These are phyloP conservation scores for Chrysina gloriosa DNA, from an alignment of 2,888 invertebrate species.

Conservation along the genomic window DNA sequence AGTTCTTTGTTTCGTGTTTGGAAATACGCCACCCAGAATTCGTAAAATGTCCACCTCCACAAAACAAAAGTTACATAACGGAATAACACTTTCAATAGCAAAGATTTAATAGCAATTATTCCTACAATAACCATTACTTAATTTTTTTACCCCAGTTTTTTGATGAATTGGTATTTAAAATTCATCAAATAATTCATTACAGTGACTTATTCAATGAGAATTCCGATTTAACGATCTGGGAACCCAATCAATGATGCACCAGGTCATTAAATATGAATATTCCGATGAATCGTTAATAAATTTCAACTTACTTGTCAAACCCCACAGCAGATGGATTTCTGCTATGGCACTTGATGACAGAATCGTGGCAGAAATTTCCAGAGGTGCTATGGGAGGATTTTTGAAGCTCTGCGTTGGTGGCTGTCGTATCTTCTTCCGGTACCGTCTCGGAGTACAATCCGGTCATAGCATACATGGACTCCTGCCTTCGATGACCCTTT, in stretches of 20 bases:
- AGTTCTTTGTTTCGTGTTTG: too few species aligned
- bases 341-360: constrained; percentile 80
- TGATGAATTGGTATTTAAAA: too few species aligned
- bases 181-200: too few species aligned
- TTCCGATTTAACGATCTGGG: too few species aligned
- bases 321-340: constrained; percentile 79
- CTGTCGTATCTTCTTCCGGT: constrained; percentile 68
- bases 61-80: too few species aligned
- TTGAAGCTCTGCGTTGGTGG: constrained; percentile 46
- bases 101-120: too few species aligned
- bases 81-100: too few species aligned
- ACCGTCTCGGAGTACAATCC: constrained; percentile 83
- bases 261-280: neutral
- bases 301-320: constrained; percentile 70
- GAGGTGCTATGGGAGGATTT: constrained; percentile 49
- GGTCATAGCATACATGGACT: constrained; percentile 91
- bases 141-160: too few species aligned
- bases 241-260: neutral
- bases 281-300: neutral
- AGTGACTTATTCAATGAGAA: too few species aligned
- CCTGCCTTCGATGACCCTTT: constrained; percentile 75
- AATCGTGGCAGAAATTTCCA: constrained; percentile 61
- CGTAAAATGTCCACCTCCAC: too few species aligned
- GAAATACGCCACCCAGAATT: too few species aligned
- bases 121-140: too few species aligned